Conservation (phyloP, 1,140 invertebrate species). For the Anastatus disparis region DNA sequence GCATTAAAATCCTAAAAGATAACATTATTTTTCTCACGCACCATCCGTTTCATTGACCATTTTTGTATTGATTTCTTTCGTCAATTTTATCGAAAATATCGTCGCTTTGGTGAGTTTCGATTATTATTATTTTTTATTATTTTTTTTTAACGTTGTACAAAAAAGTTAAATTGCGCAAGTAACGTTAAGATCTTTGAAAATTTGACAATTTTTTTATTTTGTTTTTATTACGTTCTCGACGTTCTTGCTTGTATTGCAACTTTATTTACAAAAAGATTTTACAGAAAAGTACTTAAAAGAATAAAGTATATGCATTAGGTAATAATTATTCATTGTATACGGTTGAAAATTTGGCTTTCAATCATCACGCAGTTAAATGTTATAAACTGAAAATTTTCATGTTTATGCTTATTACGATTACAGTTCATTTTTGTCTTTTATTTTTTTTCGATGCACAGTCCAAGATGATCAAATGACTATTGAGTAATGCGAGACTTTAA, state of each 20-base stretch:
- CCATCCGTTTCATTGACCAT: constrained; percentile 26
- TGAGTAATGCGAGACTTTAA: constrained; percentile 1
- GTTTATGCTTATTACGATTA: no score
- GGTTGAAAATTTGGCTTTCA: constrained; percentile 18
- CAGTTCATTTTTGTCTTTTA: no score
- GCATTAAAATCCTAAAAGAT: not conserved
- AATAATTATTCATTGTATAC: not conserved
- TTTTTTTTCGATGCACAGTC: not conserved
- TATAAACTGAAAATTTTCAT: not conserved
- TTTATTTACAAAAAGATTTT: constrained; percentile 6
- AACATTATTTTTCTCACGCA: constrained; percentile 1
- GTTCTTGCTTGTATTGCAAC: not conserved
- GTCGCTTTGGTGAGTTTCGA: not conserved
- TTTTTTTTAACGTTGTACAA: constrained; percentile 1
- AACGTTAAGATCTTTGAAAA: not conserved
- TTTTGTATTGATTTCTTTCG: not conserved
- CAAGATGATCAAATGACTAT: constrained; percentile 3
- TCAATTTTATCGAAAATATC: constrained; percentile 9
- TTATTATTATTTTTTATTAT: no score
- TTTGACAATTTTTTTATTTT: not conserved
- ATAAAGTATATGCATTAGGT: not conserved
- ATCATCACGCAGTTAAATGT: not conserved
- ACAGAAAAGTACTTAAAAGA: constrained; percentile 19
- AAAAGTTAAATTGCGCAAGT: not conserved
- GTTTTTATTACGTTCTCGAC: not conserved